A percentile compares a stretch with the other conserved stretches of the same genome.
Conservation (phyloP, 2,797 vertebrate species). For the Okamejei kenojei region DNA sequence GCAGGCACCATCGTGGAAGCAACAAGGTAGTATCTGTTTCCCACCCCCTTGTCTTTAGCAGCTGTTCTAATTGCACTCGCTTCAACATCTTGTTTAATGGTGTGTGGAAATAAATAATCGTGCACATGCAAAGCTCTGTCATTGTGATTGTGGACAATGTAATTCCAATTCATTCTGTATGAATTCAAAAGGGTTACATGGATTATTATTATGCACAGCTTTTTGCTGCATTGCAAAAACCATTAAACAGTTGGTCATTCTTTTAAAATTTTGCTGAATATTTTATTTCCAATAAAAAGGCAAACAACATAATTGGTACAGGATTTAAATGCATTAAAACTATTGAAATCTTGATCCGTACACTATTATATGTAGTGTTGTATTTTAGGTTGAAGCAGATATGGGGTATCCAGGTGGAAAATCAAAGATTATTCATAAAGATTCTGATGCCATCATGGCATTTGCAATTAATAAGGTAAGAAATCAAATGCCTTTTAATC, state of each 20-base stretch:
- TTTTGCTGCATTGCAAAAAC: constrained; percentile 37
- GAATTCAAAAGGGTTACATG: constrained; percentile 10
- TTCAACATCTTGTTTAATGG: constrained; percentile 48
- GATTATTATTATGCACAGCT: constrained; percentile 14
- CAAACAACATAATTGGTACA: not conserved
- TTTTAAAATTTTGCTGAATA: constrained; percentile 44
- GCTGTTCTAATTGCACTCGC: constrained; percentile 52
- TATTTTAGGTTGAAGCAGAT: constrained; percentile 90
- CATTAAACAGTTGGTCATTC: constrained; percentile 51
- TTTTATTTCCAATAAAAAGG: constrained; percentile 37
- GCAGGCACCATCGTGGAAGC: constrained; percentile 80
- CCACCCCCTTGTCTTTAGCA: constrained; percentile 50
- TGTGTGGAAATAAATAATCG: not conserved
- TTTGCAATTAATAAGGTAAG: constrained; percentile 92
- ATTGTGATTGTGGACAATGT: not conserved
- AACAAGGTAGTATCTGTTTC: constrained; percentile 82
- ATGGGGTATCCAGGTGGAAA: constrained; percentile 95
- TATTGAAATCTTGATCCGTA: not conserved
- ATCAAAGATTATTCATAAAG: constrained; percentile 94
- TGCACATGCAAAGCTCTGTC: not conserved
- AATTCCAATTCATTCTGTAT: not conserved
- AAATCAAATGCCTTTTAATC: constrained; percentile 7
- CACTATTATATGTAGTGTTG: constrained; percentile 38
- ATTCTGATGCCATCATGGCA: constrained; percentile 96
- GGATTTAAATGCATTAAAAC: not conserved